Base-by-base conservation (phyloP, 2,888 invertebrate genomes). In the Macaria notata region DNA sequence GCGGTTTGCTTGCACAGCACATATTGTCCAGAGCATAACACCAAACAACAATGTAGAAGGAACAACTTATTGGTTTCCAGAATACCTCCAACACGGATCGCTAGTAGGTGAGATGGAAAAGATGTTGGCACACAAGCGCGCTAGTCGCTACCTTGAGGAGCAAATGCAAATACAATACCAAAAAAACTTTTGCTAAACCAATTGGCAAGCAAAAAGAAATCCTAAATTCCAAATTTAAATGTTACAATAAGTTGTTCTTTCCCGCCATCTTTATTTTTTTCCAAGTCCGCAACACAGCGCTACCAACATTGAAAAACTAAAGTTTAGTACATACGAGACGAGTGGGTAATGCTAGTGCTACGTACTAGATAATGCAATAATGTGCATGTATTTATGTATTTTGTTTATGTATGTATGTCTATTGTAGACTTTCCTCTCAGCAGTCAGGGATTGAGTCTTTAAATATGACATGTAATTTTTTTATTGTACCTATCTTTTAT, bases 211-310 rank as follows among this genome's bases (percentile, higher is more conserved):
- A 48, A 43, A 44, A 7, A 44, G 29, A 30, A 45, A 46, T 30
- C 2, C 38, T 49, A 19, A 19, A 55, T 57, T 59, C 54, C 39
- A 59, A 59, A 59, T 59, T 59, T 29, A 56, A 53, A 58, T 6
- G 0, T 36, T 52, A 57, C 62, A 62, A 62, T 69, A 73, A 75
- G 77, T 81, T 79, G 81, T 80, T 81, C 79, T 77, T 79, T 74
- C 77, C 68, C 62, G 65, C 61, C 55, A 63, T 68, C 60, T 73
- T 73, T 72, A 67, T 66, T 64, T 73, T n/a, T 66, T 73, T 75
- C 67, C 67, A 64, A 67, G 69, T 70, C 76, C 78, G 78, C 79
- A 76, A 71, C 81, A 76, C 82, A 78, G 83, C 84, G 85, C 82
- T 74, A 76, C 79, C 77, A 58, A 63, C 59, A 58, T 63, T 63